Evolutionary conservation across 2,888 invertebrate genomes (phyloP).

Genomic region (Nomada fabriciana): DNA sequence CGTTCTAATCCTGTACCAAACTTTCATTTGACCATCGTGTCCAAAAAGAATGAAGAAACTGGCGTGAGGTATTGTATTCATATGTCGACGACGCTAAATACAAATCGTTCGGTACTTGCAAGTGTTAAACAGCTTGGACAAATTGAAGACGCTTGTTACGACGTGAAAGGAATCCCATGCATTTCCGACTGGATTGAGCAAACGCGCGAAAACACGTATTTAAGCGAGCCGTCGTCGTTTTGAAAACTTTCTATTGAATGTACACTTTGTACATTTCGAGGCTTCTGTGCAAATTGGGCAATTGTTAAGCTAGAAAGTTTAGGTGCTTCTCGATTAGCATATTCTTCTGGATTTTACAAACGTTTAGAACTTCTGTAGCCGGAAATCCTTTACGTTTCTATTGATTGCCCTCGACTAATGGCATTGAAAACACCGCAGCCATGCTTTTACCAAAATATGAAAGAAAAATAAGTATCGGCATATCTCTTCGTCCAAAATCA

Average conservation of each 20-base stretch:
- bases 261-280: conserved; percentile 5
- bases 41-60: neutral
- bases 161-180: conserved; percentile 11
- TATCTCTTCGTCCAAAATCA: no score
- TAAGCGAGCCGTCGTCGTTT: neutral
- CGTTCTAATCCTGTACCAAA: no score
- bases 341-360: no score
- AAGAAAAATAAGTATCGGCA: neutral
- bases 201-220: neutral
- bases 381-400: neutral
- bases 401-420: neutral
- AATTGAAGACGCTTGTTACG: conserved; percentile 1
- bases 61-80: neutral
- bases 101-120: neutral
- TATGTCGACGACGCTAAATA: neutral
- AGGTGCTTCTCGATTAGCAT: neutral
- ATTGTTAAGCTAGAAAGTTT: conserved; percentile 24
- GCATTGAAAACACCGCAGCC: neutral
- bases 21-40: no score
- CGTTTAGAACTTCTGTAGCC: no score
- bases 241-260: conserved; percentile 20
- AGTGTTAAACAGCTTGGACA: neutral
- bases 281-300: neutral
- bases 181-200: conserved; percentile 7
- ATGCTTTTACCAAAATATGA: neutral